Evolutionary conservation across 2,113 vertebrate species (phyloP).

Genomic region (Tragelaphus strepsiceros): DNA sequence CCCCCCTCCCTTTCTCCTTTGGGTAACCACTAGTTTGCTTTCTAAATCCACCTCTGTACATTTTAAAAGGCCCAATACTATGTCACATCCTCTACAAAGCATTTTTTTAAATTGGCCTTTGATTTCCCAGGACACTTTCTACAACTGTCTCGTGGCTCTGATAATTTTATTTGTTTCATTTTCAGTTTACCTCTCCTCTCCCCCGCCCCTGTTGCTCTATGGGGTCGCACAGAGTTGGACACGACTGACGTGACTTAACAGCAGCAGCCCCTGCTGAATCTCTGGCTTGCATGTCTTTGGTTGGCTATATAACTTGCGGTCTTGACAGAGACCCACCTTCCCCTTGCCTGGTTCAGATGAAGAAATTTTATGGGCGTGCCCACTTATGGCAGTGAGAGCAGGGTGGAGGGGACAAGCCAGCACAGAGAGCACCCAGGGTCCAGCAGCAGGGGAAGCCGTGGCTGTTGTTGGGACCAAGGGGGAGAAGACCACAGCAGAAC

Average conservation of each 20-base stretch:
- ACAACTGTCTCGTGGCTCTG: not conserved
- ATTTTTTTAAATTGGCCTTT: not conserved
- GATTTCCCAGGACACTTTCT: not conserved
- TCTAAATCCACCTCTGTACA: not conserved
- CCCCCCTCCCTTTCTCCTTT: not conserved
- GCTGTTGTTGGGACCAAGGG: not conserved
- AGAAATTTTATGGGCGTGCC: not conserved
- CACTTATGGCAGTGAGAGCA: not conserved
- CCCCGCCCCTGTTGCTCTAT: not conserved
- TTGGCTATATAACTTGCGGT: not conserved
- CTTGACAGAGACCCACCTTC: not conserved
- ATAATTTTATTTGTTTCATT: not conserved
- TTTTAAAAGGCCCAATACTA: not conserved
- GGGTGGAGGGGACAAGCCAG: not conserved
- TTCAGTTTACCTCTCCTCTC: not conserved
- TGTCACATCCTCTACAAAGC: not conserved
- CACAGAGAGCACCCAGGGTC: not conserved
- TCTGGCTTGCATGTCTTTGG: not conserved
- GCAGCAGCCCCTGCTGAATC: not conserved
- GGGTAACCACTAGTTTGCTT: not conserved
- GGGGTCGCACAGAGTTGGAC: too few relatives aligned
- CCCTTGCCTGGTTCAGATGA: not conserved
- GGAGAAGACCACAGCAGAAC: not conserved
- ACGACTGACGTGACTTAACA: too few relatives aligned
- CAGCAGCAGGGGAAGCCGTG: not conserved